Evolutionary conservation across 2,797 vertebrate species (phyloP).

Genomic region (Pampus argenteus): DNA sequence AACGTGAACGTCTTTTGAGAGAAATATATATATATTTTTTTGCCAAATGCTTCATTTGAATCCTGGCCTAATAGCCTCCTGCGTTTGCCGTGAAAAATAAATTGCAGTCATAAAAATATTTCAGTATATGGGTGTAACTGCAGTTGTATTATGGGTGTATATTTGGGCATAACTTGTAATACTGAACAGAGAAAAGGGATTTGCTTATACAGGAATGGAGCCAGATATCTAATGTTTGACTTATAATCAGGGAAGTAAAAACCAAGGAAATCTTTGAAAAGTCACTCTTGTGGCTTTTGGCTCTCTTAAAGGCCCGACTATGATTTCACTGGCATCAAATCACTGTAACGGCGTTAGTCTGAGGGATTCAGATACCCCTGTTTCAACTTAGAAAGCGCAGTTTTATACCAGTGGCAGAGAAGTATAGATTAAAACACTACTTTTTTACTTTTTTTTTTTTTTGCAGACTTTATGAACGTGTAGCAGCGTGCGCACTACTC

Average conservation of each 20-base stretch:
- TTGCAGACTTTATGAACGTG: background rate
- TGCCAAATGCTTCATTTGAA: conserved; percentile 62
- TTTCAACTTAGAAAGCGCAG: conserved; percentile 3
- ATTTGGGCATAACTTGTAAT: conserved; percentile 39
- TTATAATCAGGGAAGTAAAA: conserved; percentile 68
- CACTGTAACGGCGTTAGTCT: conserved; percentile 36
- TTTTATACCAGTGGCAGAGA: background rate
- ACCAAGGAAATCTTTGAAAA: conserved; percentile 51
- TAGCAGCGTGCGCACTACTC: background rate
- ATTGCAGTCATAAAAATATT: conserved; percentile 45
- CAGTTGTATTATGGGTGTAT: conserved; percentile 40
- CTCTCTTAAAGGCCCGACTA: conserved; percentile 20
- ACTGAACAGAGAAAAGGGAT: conserved; percentile 51
- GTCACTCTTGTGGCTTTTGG: conserved; percentile 65
- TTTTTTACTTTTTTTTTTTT: conserved; percentile 21
- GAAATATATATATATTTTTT: conserved; percentile 39
- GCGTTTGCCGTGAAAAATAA: conserved; percentile 56
- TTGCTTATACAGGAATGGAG: conserved; percentile 55
- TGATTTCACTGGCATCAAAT: conserved; percentile 46
- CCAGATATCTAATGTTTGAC: conserved; percentile 66
- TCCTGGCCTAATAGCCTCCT: conserved; percentile 38
- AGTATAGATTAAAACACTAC: conserved; percentile 21
- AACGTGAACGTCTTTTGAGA: conserved; percentile 32
- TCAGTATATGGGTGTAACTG: conserved; percentile 44
- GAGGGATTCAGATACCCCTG: background rate